phyloP scores from a whole-genome alignment of 1,140 invertebrate genomes.

The Pinna nobilis region DNA sequence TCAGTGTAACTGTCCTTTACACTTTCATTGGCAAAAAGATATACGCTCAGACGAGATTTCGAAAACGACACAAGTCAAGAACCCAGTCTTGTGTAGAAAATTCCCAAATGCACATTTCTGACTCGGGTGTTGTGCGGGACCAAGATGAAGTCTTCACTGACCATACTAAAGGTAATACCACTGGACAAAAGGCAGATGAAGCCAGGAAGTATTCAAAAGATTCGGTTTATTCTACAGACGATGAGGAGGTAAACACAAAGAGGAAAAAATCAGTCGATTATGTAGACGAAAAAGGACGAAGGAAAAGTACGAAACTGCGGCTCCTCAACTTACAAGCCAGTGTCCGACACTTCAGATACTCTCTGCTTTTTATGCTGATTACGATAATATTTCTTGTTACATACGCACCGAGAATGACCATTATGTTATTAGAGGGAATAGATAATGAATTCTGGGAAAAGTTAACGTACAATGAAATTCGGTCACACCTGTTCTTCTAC shows the following conservation, averaged over 20 bases:
- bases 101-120: neutral
- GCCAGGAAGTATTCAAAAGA: neutral
- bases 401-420: conserved; percentile 11
- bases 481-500: neutral
- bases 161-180: too few species aligned
- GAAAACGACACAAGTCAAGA: neutral
- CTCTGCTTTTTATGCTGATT: conserved; percentile 22
- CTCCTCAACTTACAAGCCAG: neutral
- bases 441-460: conserved; percentile 11
- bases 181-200: neutral
- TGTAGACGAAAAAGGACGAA: neutral
- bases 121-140: conserved; percentile 7
- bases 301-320: neutral
- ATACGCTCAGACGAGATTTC: conserved; percentile 14
- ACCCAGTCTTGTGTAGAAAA: too few species aligned
- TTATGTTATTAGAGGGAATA: conserved; percentile 12
- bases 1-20: neutral
- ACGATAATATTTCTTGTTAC: conserved; percentile 5
- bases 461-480: neutral
- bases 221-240: conserved; percentile 6
- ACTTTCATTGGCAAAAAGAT: conserved; percentile 4
- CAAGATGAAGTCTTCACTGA: conserved; percentile 9
- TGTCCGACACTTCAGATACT: neutral
- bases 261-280: neutral
- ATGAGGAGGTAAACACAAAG: neutral